These are phyloP conservation scores for Apamea monoglypha DNA, from an alignment of 2,888 invertebrate genomes.

Conservation along the genomic window DNA sequence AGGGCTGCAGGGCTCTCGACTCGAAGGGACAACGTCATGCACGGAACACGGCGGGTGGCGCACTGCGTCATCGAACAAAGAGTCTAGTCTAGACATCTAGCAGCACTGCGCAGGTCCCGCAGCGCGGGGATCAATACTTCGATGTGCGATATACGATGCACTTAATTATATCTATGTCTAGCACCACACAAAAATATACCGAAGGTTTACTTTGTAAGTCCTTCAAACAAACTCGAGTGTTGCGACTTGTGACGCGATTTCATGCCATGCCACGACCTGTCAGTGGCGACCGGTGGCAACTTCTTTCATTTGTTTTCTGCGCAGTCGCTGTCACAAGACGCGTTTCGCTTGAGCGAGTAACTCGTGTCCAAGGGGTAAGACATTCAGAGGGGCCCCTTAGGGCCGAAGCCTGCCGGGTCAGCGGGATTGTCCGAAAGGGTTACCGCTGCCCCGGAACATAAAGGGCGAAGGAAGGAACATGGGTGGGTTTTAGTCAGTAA, in stretches of 20 bases:
- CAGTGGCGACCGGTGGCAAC: too few relatives aligned
- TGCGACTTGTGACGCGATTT: neutral
- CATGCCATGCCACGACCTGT: too few relatives aligned
- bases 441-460: too few relatives aligned
- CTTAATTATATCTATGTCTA: neutral
- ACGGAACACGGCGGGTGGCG: neutral
- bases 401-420: too few relatives aligned
- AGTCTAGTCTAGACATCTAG: constrained; percentile 16
- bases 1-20: neutral
- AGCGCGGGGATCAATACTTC: constrained; percentile 1
- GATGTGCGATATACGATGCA: neutral
- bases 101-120: constrained; percentile 21
- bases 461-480: too few relatives aligned
- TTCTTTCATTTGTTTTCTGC: too few relatives aligned
- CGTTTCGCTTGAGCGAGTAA: too few relatives aligned
- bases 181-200: neutral
- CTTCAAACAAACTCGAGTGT: neutral
- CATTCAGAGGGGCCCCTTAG: too few relatives aligned
- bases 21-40: neutral
- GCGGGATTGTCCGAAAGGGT: too few relatives aligned
- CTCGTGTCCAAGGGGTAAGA: too few relatives aligned
- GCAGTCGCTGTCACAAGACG: too few relatives aligned
- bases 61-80: constrained; percentile 7
- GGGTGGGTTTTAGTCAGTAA: too few relatives aligned
- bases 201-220: neutral